phyloP scores from a whole-genome alignment of 2,888 invertebrate genomes.

The Oligia strigilis region DNA sequence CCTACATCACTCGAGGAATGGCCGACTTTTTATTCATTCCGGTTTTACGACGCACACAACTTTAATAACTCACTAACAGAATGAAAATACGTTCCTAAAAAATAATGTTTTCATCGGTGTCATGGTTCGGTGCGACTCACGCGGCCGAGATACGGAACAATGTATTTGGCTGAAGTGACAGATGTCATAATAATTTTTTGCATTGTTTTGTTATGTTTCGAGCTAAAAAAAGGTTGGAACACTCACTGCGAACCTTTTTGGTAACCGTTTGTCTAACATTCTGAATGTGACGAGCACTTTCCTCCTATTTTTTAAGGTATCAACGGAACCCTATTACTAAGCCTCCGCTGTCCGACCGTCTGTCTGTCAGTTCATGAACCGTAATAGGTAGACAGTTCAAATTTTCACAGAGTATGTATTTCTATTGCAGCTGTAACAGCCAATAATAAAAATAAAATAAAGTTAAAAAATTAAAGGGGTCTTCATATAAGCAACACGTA shows the following conservation, averaged over 20 bases:
- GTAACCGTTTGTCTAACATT: background rate
- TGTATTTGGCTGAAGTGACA: conserved; percentile 36
- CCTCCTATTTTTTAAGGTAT: background rate
- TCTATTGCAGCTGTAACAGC: background rate
- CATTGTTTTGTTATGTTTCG: conserved; percentile 51
- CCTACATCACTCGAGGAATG: conserved; percentile 78
- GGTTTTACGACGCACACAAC: conserved; percentile 75
- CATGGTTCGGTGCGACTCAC: conserved; percentile 39
- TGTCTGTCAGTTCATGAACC: background rate
- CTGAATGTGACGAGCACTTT: background rate
- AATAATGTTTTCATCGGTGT: conserved; percentile 74
- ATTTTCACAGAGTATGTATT: background rate
- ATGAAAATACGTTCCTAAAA: conserved; percentile 77
- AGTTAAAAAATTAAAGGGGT: background rate
- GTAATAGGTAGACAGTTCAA: too few relatives aligned
- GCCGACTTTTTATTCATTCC: conserved; percentile 81
- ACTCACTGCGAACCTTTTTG: too few relatives aligned
- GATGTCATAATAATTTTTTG: conserved; percentile 23
- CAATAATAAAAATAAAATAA: background rate
- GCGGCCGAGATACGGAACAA: conserved; percentile 30
- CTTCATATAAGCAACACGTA: background rate
- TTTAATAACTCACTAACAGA: conserved; percentile 78
- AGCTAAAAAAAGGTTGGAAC: conserved; percentile 8
- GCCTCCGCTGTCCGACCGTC: background rate
- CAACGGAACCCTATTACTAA: background rate